Evolutionary conservation across 2,888 invertebrate genomes (phyloP).

Genomic region (Mamestra brassicae): DNA sequence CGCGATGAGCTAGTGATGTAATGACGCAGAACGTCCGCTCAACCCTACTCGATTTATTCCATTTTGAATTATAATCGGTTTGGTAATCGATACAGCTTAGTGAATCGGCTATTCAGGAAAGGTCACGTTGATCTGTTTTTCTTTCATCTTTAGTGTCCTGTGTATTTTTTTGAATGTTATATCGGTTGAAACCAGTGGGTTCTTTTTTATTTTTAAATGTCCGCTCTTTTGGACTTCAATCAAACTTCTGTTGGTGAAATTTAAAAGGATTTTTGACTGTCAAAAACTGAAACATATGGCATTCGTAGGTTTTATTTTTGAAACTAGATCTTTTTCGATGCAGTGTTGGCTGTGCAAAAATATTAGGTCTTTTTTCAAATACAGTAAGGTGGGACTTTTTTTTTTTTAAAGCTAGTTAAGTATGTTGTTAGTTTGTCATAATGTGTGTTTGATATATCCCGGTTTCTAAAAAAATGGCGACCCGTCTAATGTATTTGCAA

Average conservation of each 20-base stretch:
- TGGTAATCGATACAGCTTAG: slow-evolving; percentile 54
- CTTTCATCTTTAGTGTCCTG: slow-evolving; percentile 49
- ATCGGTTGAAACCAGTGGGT: slow-evolving; percentile 19
- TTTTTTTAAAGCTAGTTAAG: too few species aligned
- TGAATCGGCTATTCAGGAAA: slow-evolving; percentile 42
- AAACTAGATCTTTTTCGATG: slow-evolving; percentile 5
- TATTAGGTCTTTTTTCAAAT: neutral
- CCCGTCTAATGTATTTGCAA: too few species aligned
- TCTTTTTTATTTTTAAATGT: slow-evolving; percentile 11
- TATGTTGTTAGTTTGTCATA: too few species aligned
- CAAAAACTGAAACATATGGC: slow-evolving; percentile 23
- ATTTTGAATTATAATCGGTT: slow-evolving; percentile 57
- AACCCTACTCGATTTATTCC: slow-evolving; percentile 61
- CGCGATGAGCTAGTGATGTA: slow-evolving; percentile 76
- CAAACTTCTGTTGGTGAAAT: slow-evolving; percentile 15
- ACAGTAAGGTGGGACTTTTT: neutral
- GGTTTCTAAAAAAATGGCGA: too few species aligned
- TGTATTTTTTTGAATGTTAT: slow-evolving; percentile 37
- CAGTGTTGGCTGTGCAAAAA: neutral
- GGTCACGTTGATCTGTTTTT: slow-evolving; percentile 58
- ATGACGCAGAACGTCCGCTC: slow-evolving; percentile 56
- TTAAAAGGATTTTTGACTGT: slow-evolving; percentile 31
- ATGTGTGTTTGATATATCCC: too few species aligned
- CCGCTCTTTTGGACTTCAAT: slow-evolving; percentile 32
- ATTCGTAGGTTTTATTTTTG: slow-evolving; percentile 14